A percentile compares a stretch with the other conserved stretches of the same genome.
Conservation (phyloP, 2,113 vertebrate genomes). For the Lophotis ruficrista region DNA sequence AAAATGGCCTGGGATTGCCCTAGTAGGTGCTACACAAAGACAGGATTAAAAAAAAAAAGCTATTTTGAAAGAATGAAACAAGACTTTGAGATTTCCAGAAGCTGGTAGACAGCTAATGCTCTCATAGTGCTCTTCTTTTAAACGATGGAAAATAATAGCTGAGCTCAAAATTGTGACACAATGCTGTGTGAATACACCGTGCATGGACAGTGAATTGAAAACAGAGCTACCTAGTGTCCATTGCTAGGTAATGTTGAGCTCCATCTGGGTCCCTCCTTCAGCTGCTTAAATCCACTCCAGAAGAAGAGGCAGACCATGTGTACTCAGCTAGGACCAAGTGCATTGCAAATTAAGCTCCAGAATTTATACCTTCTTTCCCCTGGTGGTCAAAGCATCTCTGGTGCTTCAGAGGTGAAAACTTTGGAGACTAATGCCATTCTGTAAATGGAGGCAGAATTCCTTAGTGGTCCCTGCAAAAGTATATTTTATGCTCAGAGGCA, state of each 20-base stretch:
- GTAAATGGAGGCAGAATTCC: constrained; percentile 34
- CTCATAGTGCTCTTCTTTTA: neutral
- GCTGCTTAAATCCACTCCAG: neutral
- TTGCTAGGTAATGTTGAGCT: neutral
- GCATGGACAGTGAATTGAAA: neutral
- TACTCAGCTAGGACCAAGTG: neutral
- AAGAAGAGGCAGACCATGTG: neutral
- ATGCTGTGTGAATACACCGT: neutral
- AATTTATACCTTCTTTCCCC: neutral
- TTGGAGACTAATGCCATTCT: neutral
- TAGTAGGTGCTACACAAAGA: neutral
- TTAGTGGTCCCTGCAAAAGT: constrained; percentile 8
- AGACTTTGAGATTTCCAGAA: neutral
- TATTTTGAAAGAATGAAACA: neutral
- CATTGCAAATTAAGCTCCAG: neutral
- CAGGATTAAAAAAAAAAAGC: neutral
- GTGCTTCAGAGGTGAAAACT: constrained; percentile 1
- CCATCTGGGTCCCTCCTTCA: neutral
- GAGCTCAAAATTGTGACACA: neutral
- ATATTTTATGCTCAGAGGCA: constrained; percentile 38
- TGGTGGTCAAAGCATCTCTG: neutral
- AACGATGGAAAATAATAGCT: neutral
- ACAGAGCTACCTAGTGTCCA: neutral
- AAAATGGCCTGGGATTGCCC: neutral
- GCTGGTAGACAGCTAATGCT: neutral